Evolutionary conservation across 1,140 invertebrate genomes (phyloP), one percentile per base, ranked within the genome.

Genomic region (Lepidotrigona ventralis): DNA sequence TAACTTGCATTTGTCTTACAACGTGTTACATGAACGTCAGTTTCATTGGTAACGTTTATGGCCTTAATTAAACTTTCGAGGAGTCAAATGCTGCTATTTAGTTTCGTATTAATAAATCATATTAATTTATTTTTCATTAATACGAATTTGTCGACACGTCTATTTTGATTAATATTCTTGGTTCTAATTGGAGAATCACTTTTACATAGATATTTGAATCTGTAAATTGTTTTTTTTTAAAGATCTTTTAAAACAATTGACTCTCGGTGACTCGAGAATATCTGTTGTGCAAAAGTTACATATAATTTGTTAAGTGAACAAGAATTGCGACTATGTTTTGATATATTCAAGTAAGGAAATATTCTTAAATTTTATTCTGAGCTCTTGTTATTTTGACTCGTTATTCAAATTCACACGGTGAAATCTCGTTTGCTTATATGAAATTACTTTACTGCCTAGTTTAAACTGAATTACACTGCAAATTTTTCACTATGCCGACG

Each of bases 1-100:
- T n/a, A 54, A 66, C 64, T 86, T 12, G n/a, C 11, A 51, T 58
- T 76, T 80, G 60, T 82, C 19, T 63, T 12, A 8, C 46, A 26
- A 1, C 17, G 56, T 21, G 23, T 5, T 1, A 23, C 14, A 33
- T 26, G 64, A 21, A 29, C 64, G 64, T 60, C 39, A 70, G 26
- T 69, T 77, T 77, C n/a, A 64, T 81, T 64, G 46, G 60, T 23
- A 82, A 29, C 81, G 54, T 69, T 82, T 82, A 54, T 54, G 73
- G 70, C 60, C 66, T 39, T 68, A 77, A 82, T 77, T 77, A 77
- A 82, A 82, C 81, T 82, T 82, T 82, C 17, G 26, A 51, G 1
- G 19, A 54, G 11, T 9, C 81, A 63, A 74, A n/a, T 70, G 73
- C 6, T 39, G 54, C 29, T 19, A 29, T 69, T 68, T 51, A 70